Evolutionary conservation across 1,140 invertebrate genomes (phyloP), one percentile per base, ranked within the genome.

Genomic region (Caerostris darwini): DNA sequence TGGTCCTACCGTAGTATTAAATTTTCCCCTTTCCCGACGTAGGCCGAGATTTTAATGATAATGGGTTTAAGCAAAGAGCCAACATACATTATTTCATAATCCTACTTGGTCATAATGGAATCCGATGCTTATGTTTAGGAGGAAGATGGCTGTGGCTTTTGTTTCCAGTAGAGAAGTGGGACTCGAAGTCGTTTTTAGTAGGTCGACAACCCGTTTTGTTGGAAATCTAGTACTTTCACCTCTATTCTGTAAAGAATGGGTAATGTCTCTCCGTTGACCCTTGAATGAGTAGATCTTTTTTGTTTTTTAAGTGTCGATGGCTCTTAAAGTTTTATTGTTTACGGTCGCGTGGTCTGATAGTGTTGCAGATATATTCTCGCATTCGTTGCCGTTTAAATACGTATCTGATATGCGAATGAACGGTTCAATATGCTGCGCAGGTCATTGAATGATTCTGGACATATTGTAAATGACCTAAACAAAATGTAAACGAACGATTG

Each of bases 171-270:
- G 61, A 14, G 10, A 14, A 14, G 17, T 14, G 59, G 17, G 17
- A 64, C 12, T 64, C 12, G 50, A 34, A 3, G 14, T 54, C 10
- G 82, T n/a, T 53, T 83, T 83, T 83, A 83, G 7, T 83, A n/a
- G 82, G 82, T 83, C 82, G 53, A 56, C 82, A 83, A 83, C 82
- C 82, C 14, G 82, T 83, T 83, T 83, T 83, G 50, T 54, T 83
- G 14, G 54, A 34, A 34, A 34, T 34, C 34, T 34, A 34, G 82
- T 83, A 56, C 82, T 83, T 83, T 83, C 82, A 83, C 82, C 82
- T 83, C 56, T 83, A 14, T 3, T n/a, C 54, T 56, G 12, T 64
- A 14, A 64, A 64, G 61, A 10, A 17, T 14, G 17, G 12, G 12
- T 14, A 64, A 17, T 64, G 12, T 64, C 17, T 17, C 17, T 14